Conservation (phyloP, 2,888 invertebrate genomes). For the Andrena flavipes region DNA sequence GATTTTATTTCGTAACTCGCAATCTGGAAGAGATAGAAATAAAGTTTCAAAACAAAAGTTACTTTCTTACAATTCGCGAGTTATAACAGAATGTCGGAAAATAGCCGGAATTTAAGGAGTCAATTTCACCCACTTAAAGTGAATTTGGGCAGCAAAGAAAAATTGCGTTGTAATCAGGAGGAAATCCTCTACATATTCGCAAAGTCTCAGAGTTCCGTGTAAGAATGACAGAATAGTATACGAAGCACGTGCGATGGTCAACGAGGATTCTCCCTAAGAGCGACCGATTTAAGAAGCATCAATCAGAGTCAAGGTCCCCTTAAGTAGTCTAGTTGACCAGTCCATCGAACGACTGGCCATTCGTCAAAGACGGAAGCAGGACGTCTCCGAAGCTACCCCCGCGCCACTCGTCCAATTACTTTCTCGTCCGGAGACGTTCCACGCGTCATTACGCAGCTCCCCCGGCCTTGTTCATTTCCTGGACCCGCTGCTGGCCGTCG, state of each 20-base stretch:
- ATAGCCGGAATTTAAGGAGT: too few species aligned
- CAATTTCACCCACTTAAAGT: too few species aligned
- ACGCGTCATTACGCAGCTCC: slow-evolving; percentile 60
- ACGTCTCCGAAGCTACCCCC: slow-evolving; percentile 10
- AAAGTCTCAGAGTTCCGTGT: too few species aligned
- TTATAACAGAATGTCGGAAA: too few species aligned
- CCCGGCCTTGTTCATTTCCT: slow-evolving; percentile 35
- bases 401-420: slow-evolving; percentile 51
- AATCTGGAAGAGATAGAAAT: too few species aligned
- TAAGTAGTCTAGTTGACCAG: neutral
- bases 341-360: slow-evolving; percentile 41
- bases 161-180: too few species aligned
- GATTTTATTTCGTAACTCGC: too few species aligned
- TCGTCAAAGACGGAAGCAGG: slow-evolving; percentile 35
- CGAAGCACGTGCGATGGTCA: neutral
- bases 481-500: slow-evolving; percentile 23
- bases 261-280: neutral
- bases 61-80: too few species aligned
- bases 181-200: too few species aligned
- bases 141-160: too few species aligned
- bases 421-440: slow-evolving; percentile 46
- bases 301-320: slow-evolving; percentile 33
- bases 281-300: slow-evolving; percentile 23
- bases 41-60: too few species aligned
- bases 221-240: too few species aligned